Evolutionary conservation across 2,797 vertebrate species (phyloP), one percentile per base, ranked within the genome.

Genomic region (Otus scops): DNA sequence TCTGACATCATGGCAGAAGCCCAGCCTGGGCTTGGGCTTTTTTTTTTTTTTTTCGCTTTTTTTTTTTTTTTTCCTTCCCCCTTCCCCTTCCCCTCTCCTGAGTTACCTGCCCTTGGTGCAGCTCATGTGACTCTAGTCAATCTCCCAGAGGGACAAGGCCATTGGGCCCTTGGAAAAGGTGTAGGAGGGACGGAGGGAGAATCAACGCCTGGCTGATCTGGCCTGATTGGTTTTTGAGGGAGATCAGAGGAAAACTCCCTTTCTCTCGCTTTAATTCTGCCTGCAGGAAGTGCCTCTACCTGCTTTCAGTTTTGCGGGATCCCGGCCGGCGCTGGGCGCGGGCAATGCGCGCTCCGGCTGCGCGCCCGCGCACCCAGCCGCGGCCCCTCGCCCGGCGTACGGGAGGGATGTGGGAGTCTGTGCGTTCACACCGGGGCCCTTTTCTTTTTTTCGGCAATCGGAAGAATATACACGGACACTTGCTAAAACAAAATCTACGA

Each of bases 151-250:
- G 95, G 94, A 86, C 32, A 34, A 88, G 53, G 30, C 96, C 95
- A 99, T 99, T 99, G 99, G 99, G 96, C 98, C 96, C 51, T 96
- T 92, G 50, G 74, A 75, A 99, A 99, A 99, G 99, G 99, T 99
- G 97, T 99, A 98, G 99, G 99, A 96, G 98, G 99, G 98, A 97
- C 96, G 13, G 79, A 53, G 71, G 77, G 68, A 78, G 94, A 75
- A 92, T 83, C 92, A 84, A 91, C 92, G 94, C 95, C 96, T 88
- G 89, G 93, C 83, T 94, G 88, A 78, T 96, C 89, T 9, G 60
- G 97, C 95, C 74, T 96, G 90, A 99, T 99, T 99, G 98, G 98
- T 95, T 88, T 94, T 86, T 89, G 85, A 87, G 65, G 65, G 56
- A 86, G 92, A 96, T 94, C 79, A 93, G 75, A 94, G 87, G 93